These are phyloP conservation scores for Ochotona princeps DNA, from an alignment of 2,113 vertebrate species.

Conservation along the genomic window DNA sequence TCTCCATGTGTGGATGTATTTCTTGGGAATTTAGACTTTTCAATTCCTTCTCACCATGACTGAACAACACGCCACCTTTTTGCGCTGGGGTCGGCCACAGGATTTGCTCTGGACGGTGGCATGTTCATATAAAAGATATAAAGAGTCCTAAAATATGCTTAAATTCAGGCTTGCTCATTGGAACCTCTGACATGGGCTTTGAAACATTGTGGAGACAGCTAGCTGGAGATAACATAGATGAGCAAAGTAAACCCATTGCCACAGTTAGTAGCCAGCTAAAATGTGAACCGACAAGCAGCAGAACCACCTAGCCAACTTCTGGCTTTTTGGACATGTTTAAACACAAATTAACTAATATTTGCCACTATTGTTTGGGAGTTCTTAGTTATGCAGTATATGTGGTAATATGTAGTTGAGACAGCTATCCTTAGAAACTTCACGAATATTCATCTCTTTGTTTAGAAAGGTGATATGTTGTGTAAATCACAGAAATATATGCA, in stretches of 20 bases:
- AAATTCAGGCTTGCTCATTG: neutral
- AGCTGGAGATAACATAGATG: neutral
- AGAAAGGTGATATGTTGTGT: neutral
- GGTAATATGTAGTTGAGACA: neutral
- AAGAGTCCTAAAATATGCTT: neutral
- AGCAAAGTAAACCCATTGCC: neutral
- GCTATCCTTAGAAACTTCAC: too few relatives aligned
- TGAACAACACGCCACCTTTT: neutral
- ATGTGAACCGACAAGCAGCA: neutral
- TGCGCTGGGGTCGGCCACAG: neutral
- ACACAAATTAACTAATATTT: neutral
- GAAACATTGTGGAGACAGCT: neutral
- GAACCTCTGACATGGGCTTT: neutral
- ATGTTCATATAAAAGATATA: neutral
- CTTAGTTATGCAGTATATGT: neutral
- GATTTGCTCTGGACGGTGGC: neutral
- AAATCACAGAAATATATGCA: neutral
- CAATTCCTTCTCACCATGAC: neutral
- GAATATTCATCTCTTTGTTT: neutral
- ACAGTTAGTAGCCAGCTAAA: neutral
- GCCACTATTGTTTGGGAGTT: neutral
- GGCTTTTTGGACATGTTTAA: neutral
- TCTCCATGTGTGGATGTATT: neutral
- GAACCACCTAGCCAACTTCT: neutral
- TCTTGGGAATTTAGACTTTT: too few relatives aligned